These are phyloP conservation scores for Meriones psammophilus DNA, from an alignment of 2,797 vertebrate species.

Conservation along the genomic window DNA sequence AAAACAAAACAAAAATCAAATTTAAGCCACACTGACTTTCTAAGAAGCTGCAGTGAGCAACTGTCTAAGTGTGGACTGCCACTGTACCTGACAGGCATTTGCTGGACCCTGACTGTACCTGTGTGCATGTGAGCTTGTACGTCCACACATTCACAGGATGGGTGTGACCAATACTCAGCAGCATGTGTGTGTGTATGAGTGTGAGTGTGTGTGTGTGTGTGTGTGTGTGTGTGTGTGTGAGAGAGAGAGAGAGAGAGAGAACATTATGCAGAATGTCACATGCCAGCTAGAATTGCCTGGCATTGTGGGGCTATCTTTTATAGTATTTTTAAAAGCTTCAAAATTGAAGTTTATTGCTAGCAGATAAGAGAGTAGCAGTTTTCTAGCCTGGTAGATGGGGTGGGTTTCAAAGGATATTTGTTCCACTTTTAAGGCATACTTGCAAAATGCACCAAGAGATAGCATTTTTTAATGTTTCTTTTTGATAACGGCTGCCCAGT, in stretches of 20 bases:
- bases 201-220: not conserved
- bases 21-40: constrained; percentile 16
- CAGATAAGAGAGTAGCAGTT: not conserved
- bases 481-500: constrained; percentile 49
- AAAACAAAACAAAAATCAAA: not conserved
- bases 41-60: not conserved
- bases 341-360: constrained; percentile 23
- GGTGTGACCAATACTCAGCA: too few relatives aligned
- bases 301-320: not conserved
- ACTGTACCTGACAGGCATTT: not conserved
- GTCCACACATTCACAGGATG: not conserved
- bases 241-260: too few relatives aligned
- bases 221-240: not conserved
- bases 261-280: not conserved
- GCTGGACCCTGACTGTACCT: not conserved
- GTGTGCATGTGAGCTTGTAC: not conserved
- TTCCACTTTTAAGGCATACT: constrained; percentile 66
- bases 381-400: constrained; percentile 4
- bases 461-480: constrained; percentile 73
- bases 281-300: not conserved
- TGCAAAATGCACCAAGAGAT: constrained; percentile 65
- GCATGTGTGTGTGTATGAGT: not conserved
- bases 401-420: constrained; percentile 61
- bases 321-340: constrained; percentile 32
- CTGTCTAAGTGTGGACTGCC: not conserved